Evolutionary conservation across 1,140 invertebrate genomes (phyloP).

Genomic region (Hypothenemus hampei): DNA sequence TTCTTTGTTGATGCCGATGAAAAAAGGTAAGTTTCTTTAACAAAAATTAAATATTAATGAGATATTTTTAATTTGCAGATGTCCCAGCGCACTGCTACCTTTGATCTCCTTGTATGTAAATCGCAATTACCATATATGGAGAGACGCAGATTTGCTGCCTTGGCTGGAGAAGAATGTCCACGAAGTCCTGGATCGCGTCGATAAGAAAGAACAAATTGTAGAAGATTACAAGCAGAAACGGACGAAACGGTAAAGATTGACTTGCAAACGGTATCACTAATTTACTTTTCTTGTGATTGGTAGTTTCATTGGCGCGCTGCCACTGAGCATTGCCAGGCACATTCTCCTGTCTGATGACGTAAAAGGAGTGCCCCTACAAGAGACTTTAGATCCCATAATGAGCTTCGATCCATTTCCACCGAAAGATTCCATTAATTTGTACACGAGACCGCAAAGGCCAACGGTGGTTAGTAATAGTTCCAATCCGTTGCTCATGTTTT

Average conservation of each 20-base stretch:
- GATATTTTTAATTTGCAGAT: slow-evolving; percentile 46
- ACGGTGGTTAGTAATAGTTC: slow-evolving; percentile 37
- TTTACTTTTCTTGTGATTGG: slow-evolving; percentile 1
- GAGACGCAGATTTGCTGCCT: slow-evolving; percentile 65
- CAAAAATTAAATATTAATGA: background rate
- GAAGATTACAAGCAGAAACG: slow-evolving; percentile 60
- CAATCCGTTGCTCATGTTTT: slow-evolving; percentile 55
- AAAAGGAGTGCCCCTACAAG: slow-evolving; percentile 59
- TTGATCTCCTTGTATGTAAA: slow-evolving; percentile 69
- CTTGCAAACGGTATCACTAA: background rate
- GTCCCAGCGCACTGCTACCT: slow-evolving; percentile 62
- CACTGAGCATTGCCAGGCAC: slow-evolving; percentile 71
- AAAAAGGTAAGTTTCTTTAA: slow-evolving; percentile 33
- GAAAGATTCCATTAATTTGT: slow-evolving; percentile 66
- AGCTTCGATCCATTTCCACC: slow-evolving; percentile 81
- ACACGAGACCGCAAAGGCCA: slow-evolving; percentile 52
- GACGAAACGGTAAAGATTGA: slow-evolving; percentile 49
- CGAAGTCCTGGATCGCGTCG: slow-evolving; percentile 59
- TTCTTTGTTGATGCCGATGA: slow-evolving; percentile 42
- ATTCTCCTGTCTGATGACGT: slow-evolving; percentile 78
- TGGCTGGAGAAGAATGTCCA: slow-evolving; percentile 75
- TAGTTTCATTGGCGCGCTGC: slow-evolving; percentile 55
- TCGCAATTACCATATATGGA: slow-evolving; percentile 73
- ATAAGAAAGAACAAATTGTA: slow-evolving; percentile 59
- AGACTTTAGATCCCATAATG: slow-evolving; percentile 58